Evolutionary conservation across 2,797 vertebrate species (phyloP), one percentile per base, ranked within the genome.

Genomic region (Selene dorsalis): DNA sequence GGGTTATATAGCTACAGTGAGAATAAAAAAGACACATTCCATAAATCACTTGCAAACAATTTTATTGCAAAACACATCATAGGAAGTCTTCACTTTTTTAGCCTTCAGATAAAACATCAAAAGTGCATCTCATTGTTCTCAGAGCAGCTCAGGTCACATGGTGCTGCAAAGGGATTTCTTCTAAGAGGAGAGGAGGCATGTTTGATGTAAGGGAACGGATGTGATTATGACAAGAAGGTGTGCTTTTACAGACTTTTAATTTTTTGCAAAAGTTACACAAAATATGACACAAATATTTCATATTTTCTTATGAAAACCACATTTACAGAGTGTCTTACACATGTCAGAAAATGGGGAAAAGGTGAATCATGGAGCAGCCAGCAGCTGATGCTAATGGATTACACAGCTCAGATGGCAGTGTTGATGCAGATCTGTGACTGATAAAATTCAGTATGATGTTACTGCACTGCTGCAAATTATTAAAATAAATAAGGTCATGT

Each of bases 51-150:
- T 89, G 85, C 86, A 88, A 92, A 91, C 74, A 77, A 61, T 85
- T 93, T 92, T 93, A 89, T 92, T 93, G 90, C 92, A 92, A 91
- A 93, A 90, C 45, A 80, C 72, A 73, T 78, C 77, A 84, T 80
- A 73, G 72, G 82, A 89, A 89, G 77, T 77, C 82, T 88, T 72
- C 60, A 78, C 32, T 35, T 35, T 47, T 71, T 79, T 52, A 71
- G 57, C 81, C 73, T 84, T 84, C 90, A 83, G 84, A 88, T 69
- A 86, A 79, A 89, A 81, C 75, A 90, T 53, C 50, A 79, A 86
- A 82, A 81, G 85, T 86, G 84, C 86, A 50, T 69, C 64, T 68
- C 62, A 68, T 83, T 6, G 16, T 80, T 75, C 39, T 41, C 68
- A 82, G 77, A 24, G 72, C 75, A 80, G 78, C 65, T 83, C 77